Conservation (phyloP, 2,797 vertebrate species). For the Oreochromis grahami region DNA sequence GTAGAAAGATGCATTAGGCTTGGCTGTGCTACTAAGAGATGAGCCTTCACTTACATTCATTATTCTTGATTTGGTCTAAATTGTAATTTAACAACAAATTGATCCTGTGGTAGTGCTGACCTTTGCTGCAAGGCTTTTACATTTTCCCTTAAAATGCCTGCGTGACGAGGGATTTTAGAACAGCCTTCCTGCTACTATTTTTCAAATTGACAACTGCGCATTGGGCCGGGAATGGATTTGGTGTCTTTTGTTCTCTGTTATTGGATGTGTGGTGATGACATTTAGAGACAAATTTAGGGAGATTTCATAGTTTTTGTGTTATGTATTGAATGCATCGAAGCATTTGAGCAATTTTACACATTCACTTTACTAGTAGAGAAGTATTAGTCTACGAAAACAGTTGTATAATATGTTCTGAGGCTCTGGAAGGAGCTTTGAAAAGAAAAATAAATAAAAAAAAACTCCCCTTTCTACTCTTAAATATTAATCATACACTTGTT, state of each 20-base stretch:
- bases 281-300: not conserved
- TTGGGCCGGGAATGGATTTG: not conserved
- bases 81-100: slow-evolving; percentile 73
- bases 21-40: slow-evolving; percentile 45
- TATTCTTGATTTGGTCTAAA: slow-evolving; percentile 70
- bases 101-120: slow-evolving; percentile 55
- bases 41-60: slow-evolving; percentile 56
- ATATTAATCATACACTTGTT: not conserved
- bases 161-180: slow-evolving; percentile 2
- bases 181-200: slow-evolving; percentile 5
- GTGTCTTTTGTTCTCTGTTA: not conserved
- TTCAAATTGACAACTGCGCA: slow-evolving; percentile 21
- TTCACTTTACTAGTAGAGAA: not conserved
- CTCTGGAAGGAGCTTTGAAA: not conserved
- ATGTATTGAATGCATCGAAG: not conserved
- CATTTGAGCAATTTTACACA: not conserved
- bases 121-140: slow-evolving; percentile 57
- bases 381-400: not conserved
- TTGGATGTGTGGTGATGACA: not conserved
- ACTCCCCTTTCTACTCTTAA: not conserved
- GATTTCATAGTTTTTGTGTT: not conserved
- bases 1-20: slow-evolving; percentile 59
- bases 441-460: not conserved
- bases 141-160: slow-evolving; percentile 48
- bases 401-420: not conserved